Evolutionary conservation across 2,888 invertebrate genomes (phyloP).

Genomic region (Meganola albula): DNA sequence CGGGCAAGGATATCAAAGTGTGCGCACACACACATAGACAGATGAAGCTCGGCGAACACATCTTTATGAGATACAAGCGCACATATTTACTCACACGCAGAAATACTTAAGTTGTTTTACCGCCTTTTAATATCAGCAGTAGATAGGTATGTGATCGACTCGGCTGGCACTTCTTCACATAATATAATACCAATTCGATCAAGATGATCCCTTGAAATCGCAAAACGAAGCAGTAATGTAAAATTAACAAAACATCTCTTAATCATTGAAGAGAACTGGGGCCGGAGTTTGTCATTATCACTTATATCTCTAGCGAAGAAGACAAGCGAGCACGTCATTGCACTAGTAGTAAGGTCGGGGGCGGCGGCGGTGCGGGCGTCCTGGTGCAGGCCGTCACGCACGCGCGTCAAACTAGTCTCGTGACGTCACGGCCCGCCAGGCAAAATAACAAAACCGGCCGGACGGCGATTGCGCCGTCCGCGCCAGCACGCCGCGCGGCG

Average conservation of each 20-base stretch:
- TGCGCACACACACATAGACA: constrained; percentile 49
- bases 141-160: no score
- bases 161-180: no score
- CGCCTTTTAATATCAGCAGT: no score
- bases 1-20: constrained; percentile 49
- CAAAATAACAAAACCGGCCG: constrained; percentile 74
- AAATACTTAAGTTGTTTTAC: no score
- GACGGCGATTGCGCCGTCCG: constrained; percentile 52
- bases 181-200: constrained; percentile 4
- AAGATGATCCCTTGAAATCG: constrained; percentile 8
- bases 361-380: constrained; percentile 63
- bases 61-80: constrained; percentile 50
- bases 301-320: constrained; percentile 31
- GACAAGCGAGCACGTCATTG: constrained; percentile 66
- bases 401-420: constrained; percentile 72
- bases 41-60: constrained; percentile 48
- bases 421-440: constrained; percentile 74
- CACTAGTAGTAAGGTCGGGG: constrained; percentile 67
- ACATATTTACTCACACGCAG: constrained; percentile 53
- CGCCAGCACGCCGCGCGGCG: constrained; percentile 62
- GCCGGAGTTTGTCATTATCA: no score
- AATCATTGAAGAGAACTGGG: no score
- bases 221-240: no score
- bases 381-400: constrained; percentile 70
- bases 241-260: no score